Evolutionary conservation across 2,888 invertebrate genomes (phyloP), one percentile per base, ranked within the genome.

Genomic region (Erebia ligea): DNA sequence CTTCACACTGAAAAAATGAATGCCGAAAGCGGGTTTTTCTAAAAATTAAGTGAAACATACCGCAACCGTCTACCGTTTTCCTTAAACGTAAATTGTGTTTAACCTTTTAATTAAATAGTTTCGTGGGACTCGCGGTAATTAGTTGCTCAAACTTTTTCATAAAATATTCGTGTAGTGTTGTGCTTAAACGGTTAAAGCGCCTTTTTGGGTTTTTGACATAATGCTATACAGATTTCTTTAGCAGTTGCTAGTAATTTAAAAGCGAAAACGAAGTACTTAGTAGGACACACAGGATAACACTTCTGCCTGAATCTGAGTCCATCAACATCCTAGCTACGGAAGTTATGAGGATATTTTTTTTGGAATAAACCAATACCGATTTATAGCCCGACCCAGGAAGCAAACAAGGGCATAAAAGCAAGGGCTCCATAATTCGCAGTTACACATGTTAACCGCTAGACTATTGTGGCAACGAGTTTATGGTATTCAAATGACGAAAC

Each of bases 21-120:
- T 42, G 42, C 59, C 45, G 45, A 42, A 61, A 61, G 45, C 45
- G 45, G 19, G 13, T 61, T 62, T 61, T 62, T 62, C 42, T 17
- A 42, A 59, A 59, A 59, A 48, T 62, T 25, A 62, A 62, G 62
- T 62, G 15, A 62, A 62, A 62, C 62, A 62, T 21, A 48, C 62
- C 62, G 21, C 45, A 48, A 25, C n/a, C n/a, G n/a, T n/a, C 19
- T 10, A 61, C 62, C 62, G 15, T 62, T 62, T 48, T 62, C 62
- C 62, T 62, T 62, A 62, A 62, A 45, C 62, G 62, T 62, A 45
- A 62, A 62, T 62, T 62, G 62, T 62, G 17, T 62, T 62, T 62
- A 62, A 62, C 62, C 48, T 62, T 62, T 62, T 62, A 62, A 62
- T 62, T 62, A 62, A 62, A 62, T 48, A 48, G 48, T 62, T 62